Conservation (phyloP, 2,113 vertebrate genomes). For the Anas platyrhynchos region DNA sequence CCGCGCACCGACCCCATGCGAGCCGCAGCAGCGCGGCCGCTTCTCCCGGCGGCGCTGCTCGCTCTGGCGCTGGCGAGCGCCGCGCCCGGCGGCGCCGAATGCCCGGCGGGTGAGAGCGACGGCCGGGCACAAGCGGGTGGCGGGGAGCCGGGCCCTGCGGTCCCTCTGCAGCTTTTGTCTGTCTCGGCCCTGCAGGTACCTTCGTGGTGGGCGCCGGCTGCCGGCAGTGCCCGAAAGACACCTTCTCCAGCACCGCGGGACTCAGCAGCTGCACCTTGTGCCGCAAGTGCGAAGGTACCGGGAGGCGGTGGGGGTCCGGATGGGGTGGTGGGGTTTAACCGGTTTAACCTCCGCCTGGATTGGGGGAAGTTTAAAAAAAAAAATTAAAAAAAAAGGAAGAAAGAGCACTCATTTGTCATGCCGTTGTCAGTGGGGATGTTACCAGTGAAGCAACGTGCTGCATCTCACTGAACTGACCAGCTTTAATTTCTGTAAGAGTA, state of each 20-base stretch:
- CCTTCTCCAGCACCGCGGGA: slow-evolving; percentile 15
- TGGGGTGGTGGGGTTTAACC: too few species aligned
- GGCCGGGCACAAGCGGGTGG: too few species aligned
- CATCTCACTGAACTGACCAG: accelerated
- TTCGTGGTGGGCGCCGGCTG: background rate
- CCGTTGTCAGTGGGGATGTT: background rate
- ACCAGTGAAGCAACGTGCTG: accelerated
- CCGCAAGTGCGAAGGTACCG: slow-evolving; percentile 43
- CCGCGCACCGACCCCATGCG: too few species aligned
- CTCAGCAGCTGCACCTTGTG: background rate
- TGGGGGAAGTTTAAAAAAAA: too few species aligned
- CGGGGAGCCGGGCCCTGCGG: background rate
- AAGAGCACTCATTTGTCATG: background rate
- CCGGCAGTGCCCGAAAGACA: background rate
- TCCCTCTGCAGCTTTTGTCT: background rate
- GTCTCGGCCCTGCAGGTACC: slow-evolving; percentile 18
- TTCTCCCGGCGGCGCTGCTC: too few species aligned
- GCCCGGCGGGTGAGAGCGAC: slow-evolving; percentile 2
- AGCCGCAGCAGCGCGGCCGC: too few species aligned
- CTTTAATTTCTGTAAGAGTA: accelerated
- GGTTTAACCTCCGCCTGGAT: too few species aligned
- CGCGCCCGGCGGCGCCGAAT: background rate
- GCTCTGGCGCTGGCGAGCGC: too few species aligned
- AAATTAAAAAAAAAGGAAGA: too few species aligned
- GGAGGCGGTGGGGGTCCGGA: background rate